phyloP scores from a whole-genome alignment of 2,797 vertebrate species.

The Telmatherina bonti region DNA sequence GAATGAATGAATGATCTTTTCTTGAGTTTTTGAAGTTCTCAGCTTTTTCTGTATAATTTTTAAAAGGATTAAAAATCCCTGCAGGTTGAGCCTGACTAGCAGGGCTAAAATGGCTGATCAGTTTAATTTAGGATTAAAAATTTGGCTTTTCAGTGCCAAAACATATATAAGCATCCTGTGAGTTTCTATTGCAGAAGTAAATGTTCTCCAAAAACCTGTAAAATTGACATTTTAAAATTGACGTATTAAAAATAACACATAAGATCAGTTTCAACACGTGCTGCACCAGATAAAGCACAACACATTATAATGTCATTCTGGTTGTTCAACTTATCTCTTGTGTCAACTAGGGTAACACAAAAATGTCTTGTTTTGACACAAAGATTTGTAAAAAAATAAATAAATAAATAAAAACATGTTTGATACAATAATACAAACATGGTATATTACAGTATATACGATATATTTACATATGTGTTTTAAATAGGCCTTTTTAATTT shows the following conservation, averaged over 20 bases:
- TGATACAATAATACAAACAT: too few species aligned
- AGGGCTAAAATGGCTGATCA: not conserved
- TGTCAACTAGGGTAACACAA: not conserved
- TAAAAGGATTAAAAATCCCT: not conserved
- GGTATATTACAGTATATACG: too few species aligned
- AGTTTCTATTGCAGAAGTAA: not conserved
- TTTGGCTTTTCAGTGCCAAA: not conserved
- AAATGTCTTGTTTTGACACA: not conserved
- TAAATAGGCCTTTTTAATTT: not conserved
- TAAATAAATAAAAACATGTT: too few species aligned
- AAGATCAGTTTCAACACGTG: not conserved
- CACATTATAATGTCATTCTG: fast-evolving
- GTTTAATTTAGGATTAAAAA: not conserved
- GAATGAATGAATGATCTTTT: too few species aligned
- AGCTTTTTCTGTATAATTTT: not conserved
- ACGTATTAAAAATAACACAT: not conserved
- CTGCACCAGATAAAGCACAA: not conserved
- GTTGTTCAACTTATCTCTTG: not conserved
- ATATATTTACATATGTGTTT: too few species aligned
- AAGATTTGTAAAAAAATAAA: not conserved
- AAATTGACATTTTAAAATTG: not conserved
- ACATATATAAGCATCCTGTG: not conserved
- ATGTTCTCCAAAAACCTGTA: not conserved
- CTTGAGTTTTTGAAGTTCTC: too few species aligned
- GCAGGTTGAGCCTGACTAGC: not conserved